Conservation (phyloP, 2,113 vertebrate species). For the Cebus imitator region DNA sequence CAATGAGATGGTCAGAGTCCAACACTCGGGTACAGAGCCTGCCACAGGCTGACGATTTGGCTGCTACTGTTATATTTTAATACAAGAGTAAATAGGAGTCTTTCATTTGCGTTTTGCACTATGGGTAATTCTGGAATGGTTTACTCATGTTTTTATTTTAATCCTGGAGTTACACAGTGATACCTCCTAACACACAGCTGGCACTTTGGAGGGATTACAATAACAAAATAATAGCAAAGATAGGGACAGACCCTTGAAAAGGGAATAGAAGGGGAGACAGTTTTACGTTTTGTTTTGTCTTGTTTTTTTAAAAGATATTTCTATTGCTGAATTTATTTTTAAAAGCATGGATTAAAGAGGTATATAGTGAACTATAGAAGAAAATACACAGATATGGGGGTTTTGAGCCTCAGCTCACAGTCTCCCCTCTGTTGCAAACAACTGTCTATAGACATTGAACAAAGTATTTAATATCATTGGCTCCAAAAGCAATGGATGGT, state of each 20-base stretch:
- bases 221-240: not conserved
- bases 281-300: not conserved
- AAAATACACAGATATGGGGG: not conserved
- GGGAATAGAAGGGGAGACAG: not conserved
- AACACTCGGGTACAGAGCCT: rapidly evolving
- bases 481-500: not conserved
- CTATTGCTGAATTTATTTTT: not conserved
- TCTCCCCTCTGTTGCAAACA: not conserved
- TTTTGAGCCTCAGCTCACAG: not conserved
- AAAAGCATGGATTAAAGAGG: not conserved
- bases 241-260: not conserved
- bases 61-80: not conserved
- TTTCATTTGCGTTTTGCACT: not conserved
- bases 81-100: not conserved
- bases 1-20: not conserved
- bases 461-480: not conserved
- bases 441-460: not conserved
- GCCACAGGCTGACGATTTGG: not conserved
- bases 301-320: not conserved
- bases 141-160: not conserved
- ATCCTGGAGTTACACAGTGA: not conserved
- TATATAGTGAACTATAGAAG: not conserved
- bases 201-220: not conserved
- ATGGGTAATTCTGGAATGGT: not conserved
- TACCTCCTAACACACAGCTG: not conserved